phyloP scores from a whole-genome alignment of 2,888 invertebrate genomes.

The Stegana nigrithorax region DNA sequence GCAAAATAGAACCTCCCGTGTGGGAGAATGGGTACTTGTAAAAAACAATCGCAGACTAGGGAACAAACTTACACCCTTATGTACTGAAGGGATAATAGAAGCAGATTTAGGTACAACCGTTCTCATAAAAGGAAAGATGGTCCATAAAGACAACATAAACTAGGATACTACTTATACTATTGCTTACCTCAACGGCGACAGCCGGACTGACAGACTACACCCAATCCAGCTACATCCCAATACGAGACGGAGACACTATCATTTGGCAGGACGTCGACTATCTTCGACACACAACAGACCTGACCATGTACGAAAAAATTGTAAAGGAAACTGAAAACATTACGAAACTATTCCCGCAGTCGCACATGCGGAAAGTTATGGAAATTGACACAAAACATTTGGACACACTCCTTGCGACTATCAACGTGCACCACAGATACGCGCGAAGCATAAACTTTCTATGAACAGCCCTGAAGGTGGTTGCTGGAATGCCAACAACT shows the following conservation, averaged over 20 bases:
- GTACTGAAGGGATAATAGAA: background rate
- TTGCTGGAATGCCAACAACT: slow-evolving; percentile 10
- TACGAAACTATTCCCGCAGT: slow-evolving; percentile 5
- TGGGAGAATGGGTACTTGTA: background rate
- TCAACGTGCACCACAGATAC: slow-evolving; percentile 9
- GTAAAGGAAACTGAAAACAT: slow-evolving; percentile 9
- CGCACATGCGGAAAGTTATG: background rate
- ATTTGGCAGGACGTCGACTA: background rate
- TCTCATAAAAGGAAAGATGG: no score
- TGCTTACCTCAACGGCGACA: background rate
- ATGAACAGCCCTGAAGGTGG: background rate
- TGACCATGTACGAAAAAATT: slow-evolving; percentile 5
- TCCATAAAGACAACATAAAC: background rate
- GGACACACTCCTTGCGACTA: background rate
- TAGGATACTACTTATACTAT: background rate
- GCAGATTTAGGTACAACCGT: background rate
- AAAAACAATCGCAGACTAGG: background rate
- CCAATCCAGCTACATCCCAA: background rate
- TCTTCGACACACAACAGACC: background rate
- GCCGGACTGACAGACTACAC: background rate
- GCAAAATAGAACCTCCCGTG: background rate
- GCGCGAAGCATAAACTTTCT: background rate
- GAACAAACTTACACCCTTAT: background rate
- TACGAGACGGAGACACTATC: background rate
- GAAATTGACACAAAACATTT: background rate